Base-by-base conservation (phyloP, 2,888 invertebrate genomes). In the Caenorhabditis virilis region DNA sequence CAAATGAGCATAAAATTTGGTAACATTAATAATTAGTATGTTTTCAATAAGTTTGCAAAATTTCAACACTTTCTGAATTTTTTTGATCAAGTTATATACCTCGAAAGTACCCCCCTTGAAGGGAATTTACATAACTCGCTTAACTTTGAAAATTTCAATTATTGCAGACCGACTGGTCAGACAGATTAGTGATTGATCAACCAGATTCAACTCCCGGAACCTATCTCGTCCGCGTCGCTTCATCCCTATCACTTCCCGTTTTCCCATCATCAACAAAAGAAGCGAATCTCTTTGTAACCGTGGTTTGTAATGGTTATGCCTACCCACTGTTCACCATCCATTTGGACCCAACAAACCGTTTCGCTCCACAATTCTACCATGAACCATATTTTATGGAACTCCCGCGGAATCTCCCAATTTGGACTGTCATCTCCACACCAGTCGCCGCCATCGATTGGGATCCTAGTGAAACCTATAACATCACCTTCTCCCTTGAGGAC, bases 391-490 rank as follows among this genome's bases (percentile, higher is more conserved):
- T 74, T 11, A 57, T 80, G 1, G 39, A 61, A 2, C 30, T 81
- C 1, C 57, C 69, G n/a, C 22, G 61, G 70, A 56, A 51, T 33
- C 47, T 71, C 1, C 60, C 67, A 20, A 15, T 73, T 0, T 76
- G 78, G 27, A 57, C 74, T 7, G 62, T 73, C 25, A 55, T 80
- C 35, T 69, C 74, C 2, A 78, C 78, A 1, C 76, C 78, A 15
- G 66, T 82, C 5, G 53, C 76, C 18, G 81, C 78, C 4, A 65
- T 81, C 23, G 81, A 81, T 46, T 72, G 77, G 71, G 81, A 81
- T 61, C 80, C 81, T 1, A 49, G 72, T 0, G 53, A 57, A 11
- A 42, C 18, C 25, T 81, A 79, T 43, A 50, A 63, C 13, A 56
- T 81, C 45, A 71, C 58, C 13, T 77, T 74, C 42, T 50, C 55